phyloP scores from a whole-genome alignment of 2,888 invertebrate genomes.

The Galeruca laticollis region DNA sequence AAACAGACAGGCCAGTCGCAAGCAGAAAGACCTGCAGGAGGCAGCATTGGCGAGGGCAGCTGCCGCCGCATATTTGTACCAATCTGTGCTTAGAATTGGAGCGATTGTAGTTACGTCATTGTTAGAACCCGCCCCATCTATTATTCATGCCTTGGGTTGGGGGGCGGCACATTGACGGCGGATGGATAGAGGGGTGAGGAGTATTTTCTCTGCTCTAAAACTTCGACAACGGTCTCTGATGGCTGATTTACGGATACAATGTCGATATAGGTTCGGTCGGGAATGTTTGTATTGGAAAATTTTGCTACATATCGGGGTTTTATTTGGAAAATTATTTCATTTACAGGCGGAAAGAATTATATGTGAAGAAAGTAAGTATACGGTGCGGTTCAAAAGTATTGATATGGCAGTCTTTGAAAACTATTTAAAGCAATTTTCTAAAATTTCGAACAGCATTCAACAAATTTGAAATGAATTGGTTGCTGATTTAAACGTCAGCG shows the following conservation, averaged over 20 bases:
- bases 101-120: conserved; percentile 68
- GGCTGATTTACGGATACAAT: conserved; percentile 45
- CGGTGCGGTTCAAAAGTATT: no score
- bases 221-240: conserved; percentile 43
- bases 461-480: no score
- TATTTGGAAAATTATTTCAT: neutral
- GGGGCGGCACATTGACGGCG: conserved; percentile 35
- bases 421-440: no score
- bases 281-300: conserved; percentile 45
- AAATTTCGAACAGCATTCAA: no score
- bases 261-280: conserved; percentile 13
- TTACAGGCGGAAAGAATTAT: no score
- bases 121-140: conserved; percentile 66
- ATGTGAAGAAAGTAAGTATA: no score
- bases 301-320: conserved; percentile 8
- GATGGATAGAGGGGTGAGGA: conserved; percentile 20
- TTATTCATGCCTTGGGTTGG: conserved; percentile 61
- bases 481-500: no score
- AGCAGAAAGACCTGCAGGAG: conserved; percentile 21
- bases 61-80: conserved; percentile 59
- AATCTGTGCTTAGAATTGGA: conserved; percentile 63
- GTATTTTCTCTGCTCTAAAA: conserved; percentile 38
- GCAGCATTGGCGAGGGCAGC: conserved; percentile 23
- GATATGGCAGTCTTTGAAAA: no score
- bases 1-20: conserved; percentile 20